Percentiles rank a stretch among this genome's conserved stretches.
These are phyloP conservation scores for Bungarus multicinctus DNA, from an alignment of 2,113 vertebrate species.

Conservation along the genomic window DNA sequence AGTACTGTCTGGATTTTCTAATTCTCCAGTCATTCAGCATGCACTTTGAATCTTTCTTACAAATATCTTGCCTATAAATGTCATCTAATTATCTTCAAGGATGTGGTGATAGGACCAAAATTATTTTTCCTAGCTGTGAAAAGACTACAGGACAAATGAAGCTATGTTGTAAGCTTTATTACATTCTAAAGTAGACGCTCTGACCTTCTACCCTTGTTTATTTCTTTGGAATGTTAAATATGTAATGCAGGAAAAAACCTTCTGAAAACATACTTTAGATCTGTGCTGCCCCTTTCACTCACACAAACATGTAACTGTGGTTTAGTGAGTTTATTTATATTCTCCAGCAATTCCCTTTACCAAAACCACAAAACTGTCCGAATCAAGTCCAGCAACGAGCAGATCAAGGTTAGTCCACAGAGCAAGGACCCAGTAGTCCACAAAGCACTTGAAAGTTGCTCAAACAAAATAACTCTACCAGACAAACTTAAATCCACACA, in stretches of 20 bases:
- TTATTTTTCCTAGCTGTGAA: not conserved
- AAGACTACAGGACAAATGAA: not conserved
- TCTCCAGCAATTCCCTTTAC: no score
- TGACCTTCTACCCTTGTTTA: not conserved
- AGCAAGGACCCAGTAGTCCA: no score
- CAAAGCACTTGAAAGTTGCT: no score
- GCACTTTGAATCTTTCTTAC: not conserved
- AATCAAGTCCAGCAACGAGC: no score
- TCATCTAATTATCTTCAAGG: not conserved
- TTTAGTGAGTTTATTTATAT: no score
- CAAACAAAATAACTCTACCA: no score
- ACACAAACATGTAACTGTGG: no score
- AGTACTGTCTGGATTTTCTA: conserved; percentile 12
- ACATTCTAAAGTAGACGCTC: not conserved
- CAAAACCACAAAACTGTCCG: no score
- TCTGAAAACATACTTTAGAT: not conserved
- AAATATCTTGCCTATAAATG: not conserved
- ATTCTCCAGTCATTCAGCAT: conserved; percentile 24
- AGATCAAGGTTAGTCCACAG: no score
- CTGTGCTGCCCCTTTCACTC: no score
- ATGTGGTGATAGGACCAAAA: not conserved
- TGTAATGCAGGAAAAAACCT: not conserved
- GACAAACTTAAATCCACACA: no score
- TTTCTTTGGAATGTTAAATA: not conserved
- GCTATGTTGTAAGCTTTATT: not conserved